These are phyloP conservation scores for Pseudobourletiella spinata DNA, from an alignment of 1,140 invertebrate genomes.

Conservation along the genomic window DNA sequence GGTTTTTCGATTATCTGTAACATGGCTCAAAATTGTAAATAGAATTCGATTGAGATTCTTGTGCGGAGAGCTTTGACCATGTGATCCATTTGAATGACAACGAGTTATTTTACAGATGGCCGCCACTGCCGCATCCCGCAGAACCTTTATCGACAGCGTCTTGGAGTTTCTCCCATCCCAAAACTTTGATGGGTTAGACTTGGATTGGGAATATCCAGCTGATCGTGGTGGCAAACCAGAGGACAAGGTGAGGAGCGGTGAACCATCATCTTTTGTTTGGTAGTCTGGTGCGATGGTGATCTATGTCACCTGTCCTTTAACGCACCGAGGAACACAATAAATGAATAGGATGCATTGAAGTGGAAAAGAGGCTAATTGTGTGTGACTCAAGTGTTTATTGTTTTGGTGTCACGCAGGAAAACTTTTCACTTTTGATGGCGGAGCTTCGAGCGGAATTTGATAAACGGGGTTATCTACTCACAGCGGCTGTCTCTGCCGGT, in stretches of 20 bases:
- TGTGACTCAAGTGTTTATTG: background rate
- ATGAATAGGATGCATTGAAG: no score
- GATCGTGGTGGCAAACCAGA: slow-evolving; percentile 51
- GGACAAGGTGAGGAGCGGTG: slow-evolving; percentile 41
- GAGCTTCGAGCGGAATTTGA: slow-evolving; percentile 46
- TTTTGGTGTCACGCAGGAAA: no score
- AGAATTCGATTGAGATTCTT: no score
- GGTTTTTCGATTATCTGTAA: no score
- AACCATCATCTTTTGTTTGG: no score
- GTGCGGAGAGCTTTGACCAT: no score
- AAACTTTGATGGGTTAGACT: slow-evolving; percentile 66
- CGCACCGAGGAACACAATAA: no score
- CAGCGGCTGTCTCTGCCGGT: slow-evolving; percentile 42
- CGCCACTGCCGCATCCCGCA: slow-evolving; percentile 43
- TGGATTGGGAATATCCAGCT: slow-evolving; percentile 60
- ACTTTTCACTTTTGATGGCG: slow-evolving; percentile 44
- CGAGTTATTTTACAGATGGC: slow-evolving; percentile 45
- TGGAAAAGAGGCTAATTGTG: no score
- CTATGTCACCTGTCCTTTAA: no score
- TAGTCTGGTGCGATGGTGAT: no score
- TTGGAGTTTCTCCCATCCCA: slow-evolving; percentile 52
- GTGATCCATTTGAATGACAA: no score
- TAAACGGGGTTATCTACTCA: slow-evolving; percentile 41
- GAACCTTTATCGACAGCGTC: slow-evolving; percentile 51
- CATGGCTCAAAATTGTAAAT: no score